phyloP scores from a whole-genome alignment of 2,888 invertebrate species.

The Pachymerium ferrugineum region DNA sequence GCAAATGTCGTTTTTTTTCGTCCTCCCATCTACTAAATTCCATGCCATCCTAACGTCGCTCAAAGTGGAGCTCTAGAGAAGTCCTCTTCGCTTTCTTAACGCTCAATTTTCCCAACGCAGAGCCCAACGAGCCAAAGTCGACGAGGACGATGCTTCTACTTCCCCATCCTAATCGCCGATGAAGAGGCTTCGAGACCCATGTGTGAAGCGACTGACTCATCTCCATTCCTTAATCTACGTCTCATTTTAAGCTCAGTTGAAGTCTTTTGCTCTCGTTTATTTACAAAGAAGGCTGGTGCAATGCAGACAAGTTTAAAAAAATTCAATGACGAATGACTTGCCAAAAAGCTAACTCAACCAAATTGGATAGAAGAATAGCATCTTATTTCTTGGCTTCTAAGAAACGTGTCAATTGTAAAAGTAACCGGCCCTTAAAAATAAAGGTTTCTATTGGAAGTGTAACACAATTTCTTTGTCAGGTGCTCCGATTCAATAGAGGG shows the following conservation, averaged over 20 bases:
- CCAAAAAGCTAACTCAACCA: too few species aligned
- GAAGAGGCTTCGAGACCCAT: slow-evolving; percentile 16
- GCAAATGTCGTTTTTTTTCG: slow-evolving; percentile 2
- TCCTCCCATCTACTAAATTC: slow-evolving; percentile 1
- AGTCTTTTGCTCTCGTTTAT: neutral
- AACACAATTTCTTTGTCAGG: too few species aligned
- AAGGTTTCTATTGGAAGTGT: too few species aligned
- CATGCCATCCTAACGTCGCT: slow-evolving; percentile 14
- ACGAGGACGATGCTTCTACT: slow-evolving; percentile 19
- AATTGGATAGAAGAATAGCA: too few species aligned
- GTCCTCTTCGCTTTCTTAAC: slow-evolving; percentile 24
- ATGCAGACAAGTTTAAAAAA: neutral
- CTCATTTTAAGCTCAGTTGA: slow-evolving; percentile 23
- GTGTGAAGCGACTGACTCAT: slow-evolving; percentile 23
- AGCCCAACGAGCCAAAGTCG: slow-evolving; percentile 24
- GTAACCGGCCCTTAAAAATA: too few species aligned
- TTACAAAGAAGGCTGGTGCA: neutral
- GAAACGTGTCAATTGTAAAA: too few species aligned
- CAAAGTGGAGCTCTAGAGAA: slow-evolving; percentile 15
- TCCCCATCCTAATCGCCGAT: slow-evolving; percentile 14
- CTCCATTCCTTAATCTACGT: slow-evolving; percentile 14
- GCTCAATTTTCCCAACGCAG: slow-evolving; percentile 23
- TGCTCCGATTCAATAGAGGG: too few species aligned
- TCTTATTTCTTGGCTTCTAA: too few species aligned
- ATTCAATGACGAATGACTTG: too few species aligned